Evolutionary conservation across 2,797 vertebrate genomes (phyloP), one percentile per base, ranked within the genome.

Genomic region (Spea hammondii): DNA sequence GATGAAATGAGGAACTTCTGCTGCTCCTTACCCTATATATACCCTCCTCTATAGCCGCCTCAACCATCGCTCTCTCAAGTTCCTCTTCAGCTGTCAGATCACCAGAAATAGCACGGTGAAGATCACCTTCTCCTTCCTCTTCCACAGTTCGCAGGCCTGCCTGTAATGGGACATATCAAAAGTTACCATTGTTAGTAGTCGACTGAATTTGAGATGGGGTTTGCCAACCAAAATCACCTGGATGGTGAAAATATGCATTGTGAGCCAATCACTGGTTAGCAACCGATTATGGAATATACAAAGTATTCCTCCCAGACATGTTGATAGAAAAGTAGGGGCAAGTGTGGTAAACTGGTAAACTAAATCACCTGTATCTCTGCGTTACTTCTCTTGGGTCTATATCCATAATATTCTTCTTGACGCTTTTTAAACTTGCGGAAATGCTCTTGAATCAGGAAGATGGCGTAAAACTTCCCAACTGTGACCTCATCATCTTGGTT

Each of bases 381-480:
- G 0, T 92, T 83, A 8, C 89, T 94, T 88, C 96, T 99, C 89
- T 97, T 97, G 65, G 96, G 96, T 47, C 95, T 90, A 87, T 98
- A 99, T 65, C 98, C 98, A 0, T 99, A 99, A 82, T 96, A 98
- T 65, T 99, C 97, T 85, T 99, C 97, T 89, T 99, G 97, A 9
- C 92, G 94, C 85, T 99, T 96, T 90, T 99, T 92, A 86, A 99
- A 99, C 90, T 98, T 99, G 62, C 97, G 93, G 88, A 99, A 97
- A 83, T 99, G 94, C 59, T 99, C 98, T 89, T 99, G 98, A 86
- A 99, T 96, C 83, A 99, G 90, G 91, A 99, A 99, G 1, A 97
- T 99, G 65, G 98, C 96, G 0, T 99, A 99, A 91, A 99, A 99
- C 87, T 98, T 99, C 13, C 98, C 98, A 76, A 99, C 97, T 0